A percentile compares a stretch with the other conserved stretches of the same genome.
Evolutionary conservation across 2,113 vertebrate species (phyloP).

Genomic region (Glareola pratincola): DNA sequence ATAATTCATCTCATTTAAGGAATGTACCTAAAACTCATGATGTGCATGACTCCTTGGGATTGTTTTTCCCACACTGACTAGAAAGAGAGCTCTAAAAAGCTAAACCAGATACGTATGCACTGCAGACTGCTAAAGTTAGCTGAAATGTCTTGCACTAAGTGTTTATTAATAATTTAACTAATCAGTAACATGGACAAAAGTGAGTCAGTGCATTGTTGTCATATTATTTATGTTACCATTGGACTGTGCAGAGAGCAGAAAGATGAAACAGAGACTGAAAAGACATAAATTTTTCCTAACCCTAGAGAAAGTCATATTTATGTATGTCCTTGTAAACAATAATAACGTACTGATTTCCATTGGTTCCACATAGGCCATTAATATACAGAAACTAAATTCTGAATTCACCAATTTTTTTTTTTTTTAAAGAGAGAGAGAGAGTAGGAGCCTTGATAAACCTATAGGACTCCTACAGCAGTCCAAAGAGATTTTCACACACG

Average conservation of each 20-base stretch:
- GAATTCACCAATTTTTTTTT: not conserved
- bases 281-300: slow-evolving; percentile 21
- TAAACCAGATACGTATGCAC: not conserved
- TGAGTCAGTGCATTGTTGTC: not conserved
- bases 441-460: not conserved
- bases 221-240: slow-evolving; percentile 2
- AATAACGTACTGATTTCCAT: not conserved
- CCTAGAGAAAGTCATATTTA: not conserved
- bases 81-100: not conserved
- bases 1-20: not conserved
- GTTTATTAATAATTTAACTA: slow-evolving; percentile 37
- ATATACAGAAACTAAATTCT: not conserved
- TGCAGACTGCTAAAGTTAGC: not conserved
- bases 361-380: not conserved
- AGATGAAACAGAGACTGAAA: not conserved
- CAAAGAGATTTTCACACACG: not conserved
- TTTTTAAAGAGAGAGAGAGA: not conserved
- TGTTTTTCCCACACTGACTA: not conserved
- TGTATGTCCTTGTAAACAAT: not conserved
- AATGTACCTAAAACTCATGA: not conserved
- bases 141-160: not conserved
- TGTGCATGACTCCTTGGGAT: not conserved
- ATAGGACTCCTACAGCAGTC: not conserved
- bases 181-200: not conserved
- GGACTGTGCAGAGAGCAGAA: not conserved